A percentile compares a stretch with the other conserved stretches of the same genome.
phyloP scores from a whole-genome alignment of 2,797 vertebrate genomes.

The Apogon hyalosoma region DNA sequence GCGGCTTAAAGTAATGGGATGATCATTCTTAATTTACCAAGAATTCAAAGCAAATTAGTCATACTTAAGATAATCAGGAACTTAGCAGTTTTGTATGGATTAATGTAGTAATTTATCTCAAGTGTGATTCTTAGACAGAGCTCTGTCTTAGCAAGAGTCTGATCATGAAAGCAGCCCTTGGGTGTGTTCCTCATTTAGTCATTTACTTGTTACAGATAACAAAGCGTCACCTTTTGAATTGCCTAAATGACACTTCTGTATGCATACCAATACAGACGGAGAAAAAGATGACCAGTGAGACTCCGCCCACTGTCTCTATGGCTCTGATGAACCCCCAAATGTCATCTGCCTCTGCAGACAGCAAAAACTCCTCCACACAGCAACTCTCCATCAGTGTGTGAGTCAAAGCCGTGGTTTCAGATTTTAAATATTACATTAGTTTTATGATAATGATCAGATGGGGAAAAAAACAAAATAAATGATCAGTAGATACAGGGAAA shows the following conservation, averaged over 20 bases:
- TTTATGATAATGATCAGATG: conserved; percentile 24
- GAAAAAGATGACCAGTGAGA: conserved; percentile 80
- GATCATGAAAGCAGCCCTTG: no score
- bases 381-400: conserved; percentile 89
- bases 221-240: conserved; percentile 4
- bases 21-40: no score
- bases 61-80: no score
- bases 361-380: conserved; percentile 83
- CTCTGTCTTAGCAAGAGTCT: no score
- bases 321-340: conserved; percentile 83
- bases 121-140: no score
- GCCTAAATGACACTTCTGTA: conserved; percentile 22
- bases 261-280: conserved; percentile 69
- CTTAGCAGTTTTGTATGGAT: no score
- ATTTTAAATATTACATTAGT: conserved; percentile 41
- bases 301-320: conserved; percentile 82
- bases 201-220: neutral
- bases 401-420: conserved; percentile 61
- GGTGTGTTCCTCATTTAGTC: no score
- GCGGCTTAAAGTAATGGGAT: no score
- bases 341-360: conserved; percentile 73
- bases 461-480: conserved; percentile 1
- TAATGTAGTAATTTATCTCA: no score
- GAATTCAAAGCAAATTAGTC: no score
- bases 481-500: conserved; percentile 2